These are phyloP conservation scores for Polypedilum vanderplanki DNA, from an alignment of 1,140 invertebrate species.

Conservation along the genomic window DNA sequence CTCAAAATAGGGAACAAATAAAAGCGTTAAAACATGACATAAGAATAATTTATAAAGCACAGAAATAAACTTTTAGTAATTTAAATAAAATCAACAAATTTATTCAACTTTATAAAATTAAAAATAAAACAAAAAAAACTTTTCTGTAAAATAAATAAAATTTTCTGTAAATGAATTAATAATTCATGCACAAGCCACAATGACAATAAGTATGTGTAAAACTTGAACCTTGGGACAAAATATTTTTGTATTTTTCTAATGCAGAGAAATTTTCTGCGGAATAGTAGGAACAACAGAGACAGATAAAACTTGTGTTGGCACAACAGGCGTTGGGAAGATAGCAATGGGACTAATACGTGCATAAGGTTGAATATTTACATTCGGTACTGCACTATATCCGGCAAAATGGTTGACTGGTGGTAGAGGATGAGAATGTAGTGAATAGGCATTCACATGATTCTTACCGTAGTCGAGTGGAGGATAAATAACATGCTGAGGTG, in stretches of 20 bases:
- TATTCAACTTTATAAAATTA: no score
- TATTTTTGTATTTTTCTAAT: not conserved
- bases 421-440: not conserved
- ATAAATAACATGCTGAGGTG: not conserved
- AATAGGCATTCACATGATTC: not conserved
- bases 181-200: no score
- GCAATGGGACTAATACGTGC: not conserved
- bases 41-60: no score
- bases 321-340: not conserved
- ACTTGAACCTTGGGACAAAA: no score
- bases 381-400: not conserved
- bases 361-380: not conserved
- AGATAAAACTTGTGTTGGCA: not conserved
- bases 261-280: not conserved
- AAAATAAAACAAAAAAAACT: no score
- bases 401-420: not conserved
- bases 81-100: no score
- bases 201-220: no score
- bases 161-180: no score
- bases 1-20: no score
- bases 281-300: not conserved
- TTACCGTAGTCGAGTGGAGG: not conserved
- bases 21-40: no score
- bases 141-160: no score
- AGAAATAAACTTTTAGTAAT: no score